These are phyloP conservation scores for Harpagifer antarcticus DNA, from an alignment of 2,797 vertebrate species.

Conservation along the genomic window DNA sequence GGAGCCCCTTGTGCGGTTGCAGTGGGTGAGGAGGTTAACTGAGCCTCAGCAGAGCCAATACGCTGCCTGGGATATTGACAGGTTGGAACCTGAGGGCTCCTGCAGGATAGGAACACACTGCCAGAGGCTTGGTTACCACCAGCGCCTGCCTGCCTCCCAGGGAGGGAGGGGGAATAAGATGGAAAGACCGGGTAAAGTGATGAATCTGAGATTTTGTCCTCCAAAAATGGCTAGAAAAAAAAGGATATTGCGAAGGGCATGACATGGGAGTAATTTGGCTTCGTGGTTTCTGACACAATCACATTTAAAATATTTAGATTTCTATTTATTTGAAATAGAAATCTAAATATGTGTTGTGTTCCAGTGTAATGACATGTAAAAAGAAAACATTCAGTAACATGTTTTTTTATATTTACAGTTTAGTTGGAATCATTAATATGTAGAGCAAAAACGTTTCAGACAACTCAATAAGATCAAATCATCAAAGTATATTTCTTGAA, in stretches of 20 bases:
- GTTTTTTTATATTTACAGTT: not conserved
- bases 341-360: not conserved
- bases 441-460: not conserved
- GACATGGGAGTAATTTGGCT: slow-evolving; percentile 11
- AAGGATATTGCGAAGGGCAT: slow-evolving; percentile 22
- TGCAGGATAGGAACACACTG: slow-evolving; percentile 89
- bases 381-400: not conserved
- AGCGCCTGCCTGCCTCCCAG: slow-evolving; percentile 76
- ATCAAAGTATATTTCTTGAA: not conserved
- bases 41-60: slow-evolving; percentile 78
- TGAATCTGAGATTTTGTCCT: slow-evolving; percentile 52
- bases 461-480: slow-evolving; percentile 10
- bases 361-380: not conserved
- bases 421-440: slow-evolving; percentile 4
- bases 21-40: slow-evolving; percentile 84
- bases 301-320: not conserved
- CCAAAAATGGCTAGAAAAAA: slow-evolving; percentile 14
- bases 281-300: not conserved
- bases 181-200: slow-evolving; percentile 44
- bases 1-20: slow-evolving; percentile 72
- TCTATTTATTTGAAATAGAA: not conserved
- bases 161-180: slow-evolving; percentile 66
- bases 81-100: slow-evolving; percentile 88
- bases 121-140: slow-evolving; percentile 86
- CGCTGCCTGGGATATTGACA: slow-evolving; percentile 86